Base-by-base conservation (phyloP, 2,888 invertebrate species). In the Cybosia mesomella region DNA sequence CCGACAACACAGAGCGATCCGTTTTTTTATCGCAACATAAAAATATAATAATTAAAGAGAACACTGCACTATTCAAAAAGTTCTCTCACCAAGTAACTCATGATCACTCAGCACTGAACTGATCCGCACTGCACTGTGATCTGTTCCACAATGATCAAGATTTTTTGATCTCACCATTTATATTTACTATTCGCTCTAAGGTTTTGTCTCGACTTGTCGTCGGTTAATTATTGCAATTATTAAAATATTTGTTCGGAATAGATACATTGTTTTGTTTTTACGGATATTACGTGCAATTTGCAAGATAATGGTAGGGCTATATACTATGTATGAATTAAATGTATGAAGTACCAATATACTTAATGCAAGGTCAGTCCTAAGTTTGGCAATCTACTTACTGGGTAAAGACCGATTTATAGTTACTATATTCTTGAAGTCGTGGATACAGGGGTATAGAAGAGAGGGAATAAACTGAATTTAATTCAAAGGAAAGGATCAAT, bases 61-160 rank as follows among this genome's bases (percentile, higher is more conserved):
- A 7, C 64, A 68, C 68, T 53, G 34, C 60, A 68, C 68, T 57
- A 54, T 28, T 22, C 39, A 63, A 65, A 70, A 57, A 36, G 18
- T 55, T 58, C 67, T 65, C 87, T 88, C 85, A 87, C 88, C 84
- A 86, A 83, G 75, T 73, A 82, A 83, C 83, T 82, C 89, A 88
- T 88, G 76, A 70, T 80, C 75, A 83, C 77, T 77, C 9, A 57
- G 61, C 69, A 69, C 70, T 60, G 32, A 36, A 67, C 66, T 68
- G 80, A 72, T 77, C 81, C 81, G 67, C 76, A 82, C 81, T 64
- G 58, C 74, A 76, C 81, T 73, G 73, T 71, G 81, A 78, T 74
- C 67, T 78, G 67, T 71, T 57, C 70, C 72, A 77, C 77, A 87
- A 85, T 87, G 89, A 78, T 82, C 74, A 75, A 28, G 74, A 80